These are phyloP conservation scores for Lasioglossum marginatum DNA, from an alignment of 2,888 invertebrate genomes.

Conservation along the genomic window DNA sequence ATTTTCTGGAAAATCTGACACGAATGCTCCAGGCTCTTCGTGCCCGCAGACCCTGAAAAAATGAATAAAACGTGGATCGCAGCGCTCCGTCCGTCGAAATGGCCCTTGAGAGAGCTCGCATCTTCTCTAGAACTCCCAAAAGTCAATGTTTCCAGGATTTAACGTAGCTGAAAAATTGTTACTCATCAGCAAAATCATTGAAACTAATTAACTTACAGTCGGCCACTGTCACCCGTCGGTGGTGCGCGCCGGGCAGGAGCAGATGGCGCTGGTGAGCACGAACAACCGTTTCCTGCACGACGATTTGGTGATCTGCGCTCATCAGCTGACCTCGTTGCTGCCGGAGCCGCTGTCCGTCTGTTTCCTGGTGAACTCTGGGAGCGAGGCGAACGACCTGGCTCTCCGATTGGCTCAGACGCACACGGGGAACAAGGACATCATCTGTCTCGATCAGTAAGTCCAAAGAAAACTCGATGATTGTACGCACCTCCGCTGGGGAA, in stretches of 20 bases:
- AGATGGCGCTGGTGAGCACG: conserved; percentile 96
- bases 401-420: conserved; percentile 95
- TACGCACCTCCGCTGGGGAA: neutral
- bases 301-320: conserved; percentile 95
- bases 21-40: neutral
- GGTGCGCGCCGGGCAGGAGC: conserved; percentile 94
- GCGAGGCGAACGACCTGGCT: conserved; percentile 99
- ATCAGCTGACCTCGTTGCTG: conserved; percentile 92
- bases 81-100: neutral
- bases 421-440: conserved; percentile 95
- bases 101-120: neutral
- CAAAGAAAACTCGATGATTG: neutral
- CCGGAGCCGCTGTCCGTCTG: conserved; percentile 95
- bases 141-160: neutral
- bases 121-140: neutral
- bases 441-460: conserved; percentile 98
- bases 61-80: neutral
- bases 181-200: neutral
- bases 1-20: neutral
- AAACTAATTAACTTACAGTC: conserved; percentile 87
- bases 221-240: conserved; percentile 99
- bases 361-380: conserved; percentile 99
- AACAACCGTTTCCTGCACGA: conserved; percentile 99
- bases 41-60: neutral
- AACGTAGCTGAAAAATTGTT: neutral